Evolutionary conservation across 2,888 invertebrate species (phyloP).

Genomic region (Chalcosyrphus nemorum): DNA sequence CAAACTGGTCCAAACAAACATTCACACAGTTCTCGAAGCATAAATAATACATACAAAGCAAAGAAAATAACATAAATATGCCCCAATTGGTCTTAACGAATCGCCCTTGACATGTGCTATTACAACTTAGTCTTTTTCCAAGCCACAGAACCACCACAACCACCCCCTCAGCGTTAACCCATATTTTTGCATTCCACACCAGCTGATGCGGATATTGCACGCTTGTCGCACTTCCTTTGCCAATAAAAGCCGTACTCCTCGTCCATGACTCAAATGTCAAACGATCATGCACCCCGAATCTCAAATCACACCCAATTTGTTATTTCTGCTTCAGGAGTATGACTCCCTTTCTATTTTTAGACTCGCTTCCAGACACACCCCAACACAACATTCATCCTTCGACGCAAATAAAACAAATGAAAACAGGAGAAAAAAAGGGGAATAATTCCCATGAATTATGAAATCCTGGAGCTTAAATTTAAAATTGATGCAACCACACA

Average conservation of each 20-base stretch:
- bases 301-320: not conserved
- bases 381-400: not conserved
- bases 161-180: constrained; percentile 7
- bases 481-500: constrained; percentile 37
- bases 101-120: not conserved
- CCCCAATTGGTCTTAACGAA: not conserved
- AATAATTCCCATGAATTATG: constrained; percentile 35
- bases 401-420: too few relatives aligned
- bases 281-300: not conserved
- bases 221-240: not conserved
- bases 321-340: not conserved
- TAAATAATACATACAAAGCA: too few relatives aligned
- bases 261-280: constrained; percentile 7
- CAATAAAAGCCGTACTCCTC: not conserved
- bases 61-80: too few relatives aligned
- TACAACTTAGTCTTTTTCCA: not conserved
- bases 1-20: too few relatives aligned
- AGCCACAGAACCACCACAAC: not conserved
- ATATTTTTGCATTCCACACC: not conserved
- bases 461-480: constrained; percentile 28
- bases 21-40: too few relatives aligned
- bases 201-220: not conserved
- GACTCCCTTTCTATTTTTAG: constrained; percentile 8
- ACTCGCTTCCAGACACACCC: not conserved
- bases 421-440: too few relatives aligned